Evolutionary conservation across 2,797 vertebrate species (phyloP), one percentile per base, ranked within the genome.

Genomic region (Periparus ater): DNA sequence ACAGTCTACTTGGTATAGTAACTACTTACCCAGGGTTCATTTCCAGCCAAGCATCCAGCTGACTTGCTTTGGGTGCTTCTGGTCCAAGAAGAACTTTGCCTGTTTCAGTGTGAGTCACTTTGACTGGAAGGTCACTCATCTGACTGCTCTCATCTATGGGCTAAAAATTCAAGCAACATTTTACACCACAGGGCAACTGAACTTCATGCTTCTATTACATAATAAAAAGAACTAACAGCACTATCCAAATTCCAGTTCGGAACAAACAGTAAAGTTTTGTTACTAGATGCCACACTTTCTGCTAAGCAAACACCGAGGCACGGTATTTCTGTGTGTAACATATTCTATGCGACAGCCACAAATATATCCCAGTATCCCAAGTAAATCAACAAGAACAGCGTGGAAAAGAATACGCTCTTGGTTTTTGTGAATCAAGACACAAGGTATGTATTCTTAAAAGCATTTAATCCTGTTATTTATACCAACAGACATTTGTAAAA

Each of bases 121-220:
- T 99, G 95, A 99, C 99, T 34, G 99, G 99, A 87, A 99, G 98
- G 95, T 99, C 99, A 38, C 99, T 99, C 99, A 99, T 99, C 91
- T 99, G 99, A 96, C 99, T 99, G 98, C 99, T 99, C 82, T 99
- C 99, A 93, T 99, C 99, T 97, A 99, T 99, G 9, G 98, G 99
- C 99, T 99, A 80, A 76, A 97, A 75, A 84, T 71, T 72, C 54
- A 94, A 83, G 42, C 40, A 38, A 44, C 61, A 75, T 10, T 15
- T 85, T 66, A 86, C 11, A 18, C 7, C 10, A 16, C 27, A 77
- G 44, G 25, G 22, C 8, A 58, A 66, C 4, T 47, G 36, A 63
- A 90, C 3, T 36, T 60, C 47, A 42, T 38, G 20, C 2, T 44
- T 30, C 8, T n/a, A 17, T 60, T 34, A 42, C 2, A 15, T 11